Conservation (phyloP, 2,888 invertebrate genomes). For the Ariolimax columbianus region DNA sequence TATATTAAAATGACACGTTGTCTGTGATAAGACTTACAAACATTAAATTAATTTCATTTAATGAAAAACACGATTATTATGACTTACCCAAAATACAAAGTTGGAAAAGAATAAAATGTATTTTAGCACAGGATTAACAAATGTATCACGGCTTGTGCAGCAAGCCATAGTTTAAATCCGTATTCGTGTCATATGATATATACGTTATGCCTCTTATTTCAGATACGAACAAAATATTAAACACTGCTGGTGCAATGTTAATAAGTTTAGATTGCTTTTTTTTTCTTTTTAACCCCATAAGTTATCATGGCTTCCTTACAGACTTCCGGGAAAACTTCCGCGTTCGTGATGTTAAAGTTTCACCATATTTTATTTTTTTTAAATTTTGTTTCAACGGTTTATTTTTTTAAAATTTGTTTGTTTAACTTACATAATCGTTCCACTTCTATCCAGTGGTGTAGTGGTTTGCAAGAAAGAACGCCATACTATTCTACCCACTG, state of each 20-base stretch:
- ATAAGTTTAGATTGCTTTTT: background rate
- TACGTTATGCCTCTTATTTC: background rate
- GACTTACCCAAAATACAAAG: constrained; percentile 92
- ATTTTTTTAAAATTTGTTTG: no score
- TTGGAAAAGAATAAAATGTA: constrained; percentile 93
- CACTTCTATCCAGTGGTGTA: no score
- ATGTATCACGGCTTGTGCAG: constrained; percentile 46
- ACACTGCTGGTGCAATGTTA: background rate
- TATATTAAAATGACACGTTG: no score
- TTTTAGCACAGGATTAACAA: constrained; percentile 82
- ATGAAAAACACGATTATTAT: background rate
- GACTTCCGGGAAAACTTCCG: no score
- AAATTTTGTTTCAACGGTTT: no score
- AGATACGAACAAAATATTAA: background rate
- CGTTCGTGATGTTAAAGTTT: no score
- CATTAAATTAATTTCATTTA: no score
- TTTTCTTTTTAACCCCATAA: background rate
- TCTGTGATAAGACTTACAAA: no score
- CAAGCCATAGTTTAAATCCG: constrained; percentile 42
- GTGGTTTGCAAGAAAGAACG: no score
- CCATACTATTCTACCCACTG: no score
- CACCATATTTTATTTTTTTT: no score
- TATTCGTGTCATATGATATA: background rate
- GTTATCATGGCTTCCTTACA: constrained; percentile 10
- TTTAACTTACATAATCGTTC: no score